Conservation (phyloP, 2,888 invertebrate genomes). For the Heliconius cydno region DNA sequence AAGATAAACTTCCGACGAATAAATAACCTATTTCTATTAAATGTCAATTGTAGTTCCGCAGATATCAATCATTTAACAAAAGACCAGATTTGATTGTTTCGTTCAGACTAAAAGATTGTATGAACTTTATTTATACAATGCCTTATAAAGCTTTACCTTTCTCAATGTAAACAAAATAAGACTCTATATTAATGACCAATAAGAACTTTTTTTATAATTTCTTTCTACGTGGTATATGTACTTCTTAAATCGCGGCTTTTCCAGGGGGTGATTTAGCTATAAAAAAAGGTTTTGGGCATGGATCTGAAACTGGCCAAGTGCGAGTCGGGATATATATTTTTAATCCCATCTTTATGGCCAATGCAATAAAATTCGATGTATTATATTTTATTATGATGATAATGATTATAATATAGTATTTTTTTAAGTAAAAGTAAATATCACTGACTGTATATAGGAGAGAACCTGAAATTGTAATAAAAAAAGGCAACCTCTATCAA, state of each 20-base stretch:
- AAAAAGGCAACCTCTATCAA: too few species aligned
- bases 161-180: background rate
- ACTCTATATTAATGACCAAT: background rate
- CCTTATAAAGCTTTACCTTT: background rate
- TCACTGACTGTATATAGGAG: too few species aligned
- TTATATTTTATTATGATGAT: too few species aligned
- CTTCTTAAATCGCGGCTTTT: too few species aligned
- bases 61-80: constrained; percentile 26
- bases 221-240: too few species aligned
- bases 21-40: constrained; percentile 22
- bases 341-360: background rate
- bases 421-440: too few species aligned
- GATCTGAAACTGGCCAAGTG: background rate
- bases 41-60: constrained; percentile 13
- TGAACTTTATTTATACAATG: background rate
- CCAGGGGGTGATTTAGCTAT: too few species aligned
- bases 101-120: background rate
- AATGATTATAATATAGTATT: too few species aligned
- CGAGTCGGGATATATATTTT: background rate
- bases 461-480: too few species aligned
- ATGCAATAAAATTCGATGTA: background rate
- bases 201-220: background rate
- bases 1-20: constrained; percentile 14
- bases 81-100: background rate
- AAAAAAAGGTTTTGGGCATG: background rate